A percentile compares a stretch with the other conserved stretches of the same genome.
phyloP scores from a whole-genome alignment of 2,888 invertebrate genomes.

The Hemistola chrysoprasaria region DNA sequence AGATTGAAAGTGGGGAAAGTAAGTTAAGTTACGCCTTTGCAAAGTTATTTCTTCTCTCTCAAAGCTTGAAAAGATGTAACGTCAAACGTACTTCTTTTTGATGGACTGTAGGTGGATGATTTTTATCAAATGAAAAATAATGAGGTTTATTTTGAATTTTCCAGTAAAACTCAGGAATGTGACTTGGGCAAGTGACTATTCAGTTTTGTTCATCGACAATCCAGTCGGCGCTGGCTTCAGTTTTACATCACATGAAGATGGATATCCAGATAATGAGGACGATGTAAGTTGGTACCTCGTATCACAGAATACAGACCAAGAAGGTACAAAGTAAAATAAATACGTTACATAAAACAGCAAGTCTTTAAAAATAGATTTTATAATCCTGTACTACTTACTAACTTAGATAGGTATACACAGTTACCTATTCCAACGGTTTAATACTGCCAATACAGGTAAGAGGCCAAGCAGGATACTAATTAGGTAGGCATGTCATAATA shows the following conservation, averaged over 20 bases:
- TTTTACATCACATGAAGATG: constrained; percentile 76
- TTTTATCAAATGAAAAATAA: too few relatives aligned
- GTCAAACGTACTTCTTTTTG: too few relatives aligned
- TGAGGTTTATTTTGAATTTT: constrained; percentile 33
- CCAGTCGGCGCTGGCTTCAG: constrained; percentile 84
- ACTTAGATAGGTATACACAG: too few relatives aligned
- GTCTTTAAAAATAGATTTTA: too few relatives aligned
- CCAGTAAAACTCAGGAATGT: constrained; percentile 50
- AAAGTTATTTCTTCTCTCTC: too few relatives aligned
- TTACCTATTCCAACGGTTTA: background rate
- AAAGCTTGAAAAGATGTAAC: too few relatives aligned
- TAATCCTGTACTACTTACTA: too few relatives aligned
- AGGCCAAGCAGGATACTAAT: too few relatives aligned
- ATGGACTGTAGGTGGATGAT: too few relatives aligned
- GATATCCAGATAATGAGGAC: constrained; percentile 78
- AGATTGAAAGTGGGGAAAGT: constrained; percentile 40
- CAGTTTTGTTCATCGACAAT: constrained; percentile 83
- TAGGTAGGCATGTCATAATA: background rate
- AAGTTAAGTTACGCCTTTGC: constrained; percentile 5
- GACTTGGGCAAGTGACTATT: constrained; percentile 80
- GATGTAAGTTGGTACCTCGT: constrained; percentile 59
- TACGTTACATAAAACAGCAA: too few relatives aligned
- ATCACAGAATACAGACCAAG: too few relatives aligned
- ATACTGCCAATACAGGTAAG: background rate
- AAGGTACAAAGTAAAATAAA: too few relatives aligned